phyloP scores from a whole-genome alignment of 2,797 vertebrate genomes.

The Xyrichtys novacula region DNA sequence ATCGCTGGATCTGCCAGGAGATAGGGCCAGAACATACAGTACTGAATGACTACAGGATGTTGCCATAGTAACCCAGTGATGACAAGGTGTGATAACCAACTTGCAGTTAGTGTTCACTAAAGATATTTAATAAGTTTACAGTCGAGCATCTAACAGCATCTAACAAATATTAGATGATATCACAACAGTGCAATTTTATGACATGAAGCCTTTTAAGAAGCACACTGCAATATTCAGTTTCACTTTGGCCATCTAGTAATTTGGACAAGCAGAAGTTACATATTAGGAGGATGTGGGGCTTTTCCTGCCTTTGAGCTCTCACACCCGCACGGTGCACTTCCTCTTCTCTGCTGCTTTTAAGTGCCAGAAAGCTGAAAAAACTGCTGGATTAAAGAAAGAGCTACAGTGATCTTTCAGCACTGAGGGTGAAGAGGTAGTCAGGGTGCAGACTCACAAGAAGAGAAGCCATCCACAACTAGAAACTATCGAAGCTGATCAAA shows the following conservation, averaged over 20 bases:
- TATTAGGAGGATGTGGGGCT: neutral
- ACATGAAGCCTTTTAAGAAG: neutral
- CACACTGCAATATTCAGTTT: neutral
- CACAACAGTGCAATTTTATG: neutral
- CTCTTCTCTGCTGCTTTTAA: constrained; percentile 14
- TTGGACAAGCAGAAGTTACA: neutral
- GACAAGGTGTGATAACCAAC: constrained; percentile 31
- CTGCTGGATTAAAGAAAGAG: constrained; percentile 10
- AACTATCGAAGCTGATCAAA: neutral
- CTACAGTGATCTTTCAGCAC: neutral
- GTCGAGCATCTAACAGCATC: neutral
- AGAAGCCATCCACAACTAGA: constrained; percentile 7
- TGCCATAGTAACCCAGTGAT: constrained; percentile 56
- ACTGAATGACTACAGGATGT: constrained; percentile 40
- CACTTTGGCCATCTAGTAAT: neutral
- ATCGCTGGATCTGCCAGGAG: constrained; percentile 29
- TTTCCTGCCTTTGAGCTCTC: neutral
- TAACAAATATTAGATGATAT: neutral
- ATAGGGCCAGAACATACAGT: constrained; percentile 26
- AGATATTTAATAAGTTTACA: constrained; percentile 10
- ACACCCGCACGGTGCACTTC: neutral
- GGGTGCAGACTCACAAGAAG: constrained; percentile 2
- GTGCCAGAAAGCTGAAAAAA: constrained; percentile 27
- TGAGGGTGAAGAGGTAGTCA: neutral
- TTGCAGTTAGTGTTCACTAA: constrained; percentile 10